These are phyloP conservation scores for Parapsyche elsis DNA, from an alignment of 1,140 invertebrate species.

Conservation along the genomic window DNA sequence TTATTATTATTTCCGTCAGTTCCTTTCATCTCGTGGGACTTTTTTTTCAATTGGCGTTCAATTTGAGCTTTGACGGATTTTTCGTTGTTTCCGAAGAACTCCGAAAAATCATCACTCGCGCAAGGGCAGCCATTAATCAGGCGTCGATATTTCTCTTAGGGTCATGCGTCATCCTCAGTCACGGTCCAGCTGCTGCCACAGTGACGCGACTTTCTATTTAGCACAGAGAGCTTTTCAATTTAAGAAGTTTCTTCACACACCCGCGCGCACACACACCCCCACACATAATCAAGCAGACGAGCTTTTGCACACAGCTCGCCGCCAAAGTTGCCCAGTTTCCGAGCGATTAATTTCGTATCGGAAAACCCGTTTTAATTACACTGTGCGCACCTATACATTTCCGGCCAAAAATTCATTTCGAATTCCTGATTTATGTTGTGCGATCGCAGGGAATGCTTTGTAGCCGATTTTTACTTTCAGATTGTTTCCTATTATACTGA, in stretches of 20 bases:
- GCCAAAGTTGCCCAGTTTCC: neutral
- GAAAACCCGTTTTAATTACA: constrained; percentile 4
- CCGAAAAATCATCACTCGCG: neutral
- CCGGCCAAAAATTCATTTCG: neutral
- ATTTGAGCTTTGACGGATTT: neutral
- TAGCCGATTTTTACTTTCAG: neutral
- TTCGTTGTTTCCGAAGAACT: neutral
- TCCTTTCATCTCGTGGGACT: neutral
- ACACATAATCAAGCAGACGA: no score
- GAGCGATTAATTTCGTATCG: neutral
- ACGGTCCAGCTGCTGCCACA: neutral
- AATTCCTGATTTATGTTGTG: neutral
- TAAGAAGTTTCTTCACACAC: no score
- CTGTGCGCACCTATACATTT: neutral
- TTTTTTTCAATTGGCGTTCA: neutral
- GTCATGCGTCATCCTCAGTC: neutral
- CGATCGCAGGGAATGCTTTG: neutral
- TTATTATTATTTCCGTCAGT: neutral
- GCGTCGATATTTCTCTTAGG: neutral
- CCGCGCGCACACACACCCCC: no score
- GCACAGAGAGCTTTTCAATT: no score
- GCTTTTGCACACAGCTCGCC: no score
- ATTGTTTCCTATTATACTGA: no score
- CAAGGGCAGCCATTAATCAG: neutral
- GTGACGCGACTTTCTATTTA: no score